Evolutionary conservation across 2,113 vertebrate species (phyloP).

Genomic region (Butorides virescens): DNA sequence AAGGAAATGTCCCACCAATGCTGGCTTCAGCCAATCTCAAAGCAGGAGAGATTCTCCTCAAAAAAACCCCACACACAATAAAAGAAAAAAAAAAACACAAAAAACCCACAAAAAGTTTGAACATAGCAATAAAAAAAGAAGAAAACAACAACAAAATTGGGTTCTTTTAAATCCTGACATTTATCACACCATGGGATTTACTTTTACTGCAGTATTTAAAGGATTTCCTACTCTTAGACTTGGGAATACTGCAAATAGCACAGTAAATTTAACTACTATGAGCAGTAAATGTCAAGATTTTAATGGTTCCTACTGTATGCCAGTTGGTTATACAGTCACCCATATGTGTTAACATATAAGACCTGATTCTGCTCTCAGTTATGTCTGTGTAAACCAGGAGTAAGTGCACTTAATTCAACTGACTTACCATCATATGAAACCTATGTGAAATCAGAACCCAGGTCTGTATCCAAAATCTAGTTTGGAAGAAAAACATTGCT

Average conservation of each 20-base stretch:
- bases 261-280: constrained; percentile 58
- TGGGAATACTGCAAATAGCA: constrained; percentile 61
- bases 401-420: background rate
- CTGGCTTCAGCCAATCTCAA: background rate
- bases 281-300: constrained; percentile 67
- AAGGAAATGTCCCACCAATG: background rate
- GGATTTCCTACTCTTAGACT: constrained; percentile 55
- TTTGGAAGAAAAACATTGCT: background rate
- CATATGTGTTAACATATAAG: background rate
- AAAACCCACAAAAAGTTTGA: background rate
- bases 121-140: background rate
- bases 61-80: background rate
- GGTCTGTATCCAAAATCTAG: background rate
- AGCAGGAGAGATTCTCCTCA: background rate
- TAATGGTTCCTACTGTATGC: constrained; percentile 53
- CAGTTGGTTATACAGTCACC: constrained; percentile 37
- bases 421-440: background rate
- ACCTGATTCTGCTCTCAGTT: background rate
- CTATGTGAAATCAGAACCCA: background rate
- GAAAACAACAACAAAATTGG: constrained; percentile 14
- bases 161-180: constrained; percentile 56
- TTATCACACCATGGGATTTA: constrained; percentile 63
- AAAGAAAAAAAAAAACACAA: background rate
- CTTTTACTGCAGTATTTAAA: constrained; percentile 67
- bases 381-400: background rate